Base-by-base conservation (phyloP, 2,113 vertebrate species). In the Porphyrio hochstetteri region DNA sequence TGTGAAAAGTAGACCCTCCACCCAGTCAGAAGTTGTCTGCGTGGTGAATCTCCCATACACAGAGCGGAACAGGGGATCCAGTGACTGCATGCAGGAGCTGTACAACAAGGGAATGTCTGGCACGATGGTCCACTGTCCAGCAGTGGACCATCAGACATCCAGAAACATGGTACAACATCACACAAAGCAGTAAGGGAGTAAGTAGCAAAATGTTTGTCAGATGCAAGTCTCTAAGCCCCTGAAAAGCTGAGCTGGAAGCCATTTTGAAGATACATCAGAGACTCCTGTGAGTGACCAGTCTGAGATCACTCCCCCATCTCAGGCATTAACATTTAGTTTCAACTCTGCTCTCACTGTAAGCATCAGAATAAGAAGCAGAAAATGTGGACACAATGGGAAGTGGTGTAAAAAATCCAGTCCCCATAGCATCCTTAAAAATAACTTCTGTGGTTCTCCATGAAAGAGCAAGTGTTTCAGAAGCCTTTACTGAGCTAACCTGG, bases 401-500 rank as follows among this genome's bases (percentile, higher is more conserved):
- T 36, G 24, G 56, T 77, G 44, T 56, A 93, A 95, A 92, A 95
- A 82, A 55, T 40, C 21, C 38, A 28, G 20, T 83, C 28, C 82
- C n/a, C 35, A 17, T 18, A 31, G 16, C 56, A 79, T 61, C 40
- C 53, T 94, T 77, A 70, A 95, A 89, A 93, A 75, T 81, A 60
- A 38, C 23, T 82, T 81, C 50, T 44, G 16, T 86, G 81, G 16
- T 33, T 93, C 69, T 91, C 21, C 53, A 69, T 85, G 52, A 86
- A 90, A 89, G n/a, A 79, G 16, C 46, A n/a, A 72, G 44, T 44
- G 25, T 79, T 80, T 91, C 71, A 79, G 82, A 97, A 76, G 52
- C 76, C 52, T 93, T 91, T 56, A 25, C 57, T 81, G 44, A 92
- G 40, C 31, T 93, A 86, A 93, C 86, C 81, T 96, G 92, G 50